phyloP scores from a whole-genome alignment of 37 sponge, comb jelly and placozoan species.

The Axinella damicornis region DNA sequence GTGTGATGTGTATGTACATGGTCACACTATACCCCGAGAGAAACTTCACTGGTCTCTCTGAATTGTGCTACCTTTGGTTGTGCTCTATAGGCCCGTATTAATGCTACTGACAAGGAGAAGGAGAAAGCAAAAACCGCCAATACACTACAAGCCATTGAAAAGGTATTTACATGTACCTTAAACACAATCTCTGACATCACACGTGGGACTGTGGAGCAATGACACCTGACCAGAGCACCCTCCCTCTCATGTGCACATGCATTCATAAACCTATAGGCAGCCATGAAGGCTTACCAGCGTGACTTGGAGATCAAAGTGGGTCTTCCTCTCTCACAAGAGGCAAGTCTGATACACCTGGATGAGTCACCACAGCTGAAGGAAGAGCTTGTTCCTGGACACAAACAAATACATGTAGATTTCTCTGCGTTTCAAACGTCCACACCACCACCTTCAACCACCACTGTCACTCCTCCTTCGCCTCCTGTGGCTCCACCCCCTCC shows the following conservation, averaged over 20 bases:
- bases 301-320: slow-evolving; percentile 18
- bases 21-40: too few relatives aligned
- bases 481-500: slow-evolving; percentile 12
- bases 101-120: slow-evolving; percentile 41
- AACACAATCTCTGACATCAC: too few relatives aligned
- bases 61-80: too few relatives aligned
- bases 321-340: not conserved
- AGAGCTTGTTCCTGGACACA: not conserved
- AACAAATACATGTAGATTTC: not conserved
- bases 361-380: not conserved
- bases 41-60: too few relatives aligned
- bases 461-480: too few relatives aligned
- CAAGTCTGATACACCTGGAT: not conserved
- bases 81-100: slow-evolving; percentile 36
- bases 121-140: slow-evolving; percentile 33
- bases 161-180: not conserved
- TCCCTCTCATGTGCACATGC: too few relatives aligned
- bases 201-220: too few relatives aligned
- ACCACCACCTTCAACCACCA: not conserved
- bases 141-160: slow-evolving; percentile 42
- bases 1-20: too few relatives aligned
- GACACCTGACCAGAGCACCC: too few relatives aligned
- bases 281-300: slow-evolving; percentile 49
- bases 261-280: slow-evolving; percentile 39
- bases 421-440: too few relatives aligned